A percentile compares a stretch with the other conserved stretches of the same genome.
phyloP scores from a whole-genome alignment of 2,113 vertebrate genomes.

The Eurystomus gularis region DNA sequence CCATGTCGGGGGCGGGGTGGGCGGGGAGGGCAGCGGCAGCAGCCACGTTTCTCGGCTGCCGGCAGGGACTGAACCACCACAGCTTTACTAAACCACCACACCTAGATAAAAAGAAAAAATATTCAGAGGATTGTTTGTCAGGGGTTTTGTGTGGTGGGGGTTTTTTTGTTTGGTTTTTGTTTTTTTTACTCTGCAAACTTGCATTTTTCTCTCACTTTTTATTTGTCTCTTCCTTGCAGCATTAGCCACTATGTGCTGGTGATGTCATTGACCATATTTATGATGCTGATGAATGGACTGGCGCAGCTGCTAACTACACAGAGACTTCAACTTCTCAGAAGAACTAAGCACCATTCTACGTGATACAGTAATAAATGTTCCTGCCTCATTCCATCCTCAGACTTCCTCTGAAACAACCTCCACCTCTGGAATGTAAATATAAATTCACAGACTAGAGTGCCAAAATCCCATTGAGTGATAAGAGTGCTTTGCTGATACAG shows the following conservation, averaged over 20 bases:
- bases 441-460: neutral
- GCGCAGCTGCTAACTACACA: slow-evolving; percentile 87
- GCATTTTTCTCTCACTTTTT: neutral
- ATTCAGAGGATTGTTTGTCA: neutral
- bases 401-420: neutral
- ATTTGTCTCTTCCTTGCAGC: slow-evolving; percentile 69
- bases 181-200: neutral
- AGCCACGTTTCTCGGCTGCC: too few relatives aligned
- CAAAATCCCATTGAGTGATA: neutral
- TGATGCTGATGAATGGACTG: slow-evolving; percentile 90
- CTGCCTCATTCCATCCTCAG: neutral
- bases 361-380: slow-evolving; percentile 50
- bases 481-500: neutral
- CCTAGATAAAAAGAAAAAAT: neutral
- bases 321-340: slow-evolving; percentile 74
- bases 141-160: neutral
- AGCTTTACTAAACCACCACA: too few relatives aligned
- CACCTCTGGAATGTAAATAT: neutral
- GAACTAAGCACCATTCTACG: slow-evolving; percentile 81
- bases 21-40: too few relatives aligned
- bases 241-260: slow-evolving; percentile 98
- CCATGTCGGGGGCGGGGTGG: too few relatives aligned
- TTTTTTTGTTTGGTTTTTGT: too few relatives aligned
- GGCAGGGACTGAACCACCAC: too few relatives aligned
- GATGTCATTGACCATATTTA: slow-evolving; percentile 95